Percentiles rank a stretch among this genome's conserved stretches.
phyloP scores from a whole-genome alignment of 2,888 invertebrate species.

The Ormyrus thymus region DNA sequence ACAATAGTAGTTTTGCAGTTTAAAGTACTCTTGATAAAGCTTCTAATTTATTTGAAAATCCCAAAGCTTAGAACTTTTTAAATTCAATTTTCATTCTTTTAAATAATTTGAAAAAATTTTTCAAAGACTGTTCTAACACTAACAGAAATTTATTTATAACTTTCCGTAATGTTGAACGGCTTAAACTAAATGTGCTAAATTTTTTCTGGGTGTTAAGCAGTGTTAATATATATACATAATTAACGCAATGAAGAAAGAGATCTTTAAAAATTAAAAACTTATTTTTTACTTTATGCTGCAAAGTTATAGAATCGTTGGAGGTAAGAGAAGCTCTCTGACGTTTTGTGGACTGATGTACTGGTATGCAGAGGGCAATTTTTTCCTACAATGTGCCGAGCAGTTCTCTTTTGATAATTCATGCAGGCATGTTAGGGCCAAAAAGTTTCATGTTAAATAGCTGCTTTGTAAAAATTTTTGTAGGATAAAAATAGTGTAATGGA shows the following conservation, averaged over 20 bases:
- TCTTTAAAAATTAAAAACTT: conserved; percentile 49
- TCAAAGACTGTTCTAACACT: conserved; percentile 34
- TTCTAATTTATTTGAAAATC: conserved; percentile 47
- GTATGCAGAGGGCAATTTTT: conserved; percentile 52
- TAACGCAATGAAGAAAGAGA: conserved; percentile 46
- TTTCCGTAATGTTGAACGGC: conserved; percentile 23
- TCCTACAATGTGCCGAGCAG: conserved; percentile 54
- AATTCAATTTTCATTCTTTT: conserved; percentile 31
- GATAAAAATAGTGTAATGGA: conserved; percentile 2
- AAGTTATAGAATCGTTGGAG: conserved; percentile 44
- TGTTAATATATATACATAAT: conserved; percentile 17
- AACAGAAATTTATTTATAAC: conserved; percentile 26
- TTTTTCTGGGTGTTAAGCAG: conserved; percentile 31
- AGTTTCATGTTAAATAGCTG: neutral
- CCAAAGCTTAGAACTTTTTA: conserved; percentile 11
- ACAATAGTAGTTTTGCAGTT: conserved; percentile 43
- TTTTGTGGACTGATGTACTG: conserved; percentile 55
- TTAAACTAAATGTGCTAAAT: conserved; percentile 28
- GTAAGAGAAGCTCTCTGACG: conserved; percentile 47
- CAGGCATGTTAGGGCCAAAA: conserved; percentile 24
- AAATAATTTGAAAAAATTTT: conserved; percentile 21
- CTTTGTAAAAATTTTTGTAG: neutral
- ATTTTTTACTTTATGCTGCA: conserved; percentile 50
- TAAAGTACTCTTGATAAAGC: conserved; percentile 38
- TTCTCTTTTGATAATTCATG: conserved; percentile 53